phyloP scores from a whole-genome alignment of 2,113 vertebrate species.

The Burhinus oedicnemus region DNA sequence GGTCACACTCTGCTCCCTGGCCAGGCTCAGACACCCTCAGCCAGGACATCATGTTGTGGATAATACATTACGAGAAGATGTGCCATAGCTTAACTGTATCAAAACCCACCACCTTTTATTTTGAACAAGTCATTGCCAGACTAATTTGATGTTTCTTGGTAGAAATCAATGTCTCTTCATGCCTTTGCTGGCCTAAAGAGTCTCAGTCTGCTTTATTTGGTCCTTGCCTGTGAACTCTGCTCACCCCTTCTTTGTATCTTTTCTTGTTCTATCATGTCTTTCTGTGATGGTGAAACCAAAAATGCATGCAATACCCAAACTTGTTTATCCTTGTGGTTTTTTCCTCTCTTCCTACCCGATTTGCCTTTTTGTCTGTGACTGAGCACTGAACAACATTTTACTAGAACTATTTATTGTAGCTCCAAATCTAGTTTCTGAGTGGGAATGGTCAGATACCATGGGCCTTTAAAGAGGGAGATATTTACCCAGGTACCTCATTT shows the following conservation, averaged over 20 bases:
- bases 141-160: no score
- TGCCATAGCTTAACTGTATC: not conserved
- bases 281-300: not conserved
- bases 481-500: not conserved
- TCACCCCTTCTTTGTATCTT: fast-evolving
- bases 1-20: not conserved
- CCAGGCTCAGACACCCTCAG: not conserved
- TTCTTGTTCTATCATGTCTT: not conserved
- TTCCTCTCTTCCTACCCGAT: not conserved
- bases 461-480: not conserved
- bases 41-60: not conserved
- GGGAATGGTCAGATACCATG: not conserved
- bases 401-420: not conserved
- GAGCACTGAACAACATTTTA: not conserved
- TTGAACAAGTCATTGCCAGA: not conserved
- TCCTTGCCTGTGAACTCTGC: not conserved
- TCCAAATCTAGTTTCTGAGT: not conserved
- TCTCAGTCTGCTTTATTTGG: not conserved
- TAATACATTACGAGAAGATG: not conserved
- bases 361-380: not conserved
- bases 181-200: not conserved
- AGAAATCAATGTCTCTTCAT: not conserved
- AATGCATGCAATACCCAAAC: not conserved
- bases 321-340: not conserved
- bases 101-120: not conserved